Percentiles rank a stretch among this genome's conserved stretches.
These are phyloP conservation scores for Dolomedes plantarius DNA, from an alignment of 2,888 invertebrate species.

Conservation along the genomic window DNA sequence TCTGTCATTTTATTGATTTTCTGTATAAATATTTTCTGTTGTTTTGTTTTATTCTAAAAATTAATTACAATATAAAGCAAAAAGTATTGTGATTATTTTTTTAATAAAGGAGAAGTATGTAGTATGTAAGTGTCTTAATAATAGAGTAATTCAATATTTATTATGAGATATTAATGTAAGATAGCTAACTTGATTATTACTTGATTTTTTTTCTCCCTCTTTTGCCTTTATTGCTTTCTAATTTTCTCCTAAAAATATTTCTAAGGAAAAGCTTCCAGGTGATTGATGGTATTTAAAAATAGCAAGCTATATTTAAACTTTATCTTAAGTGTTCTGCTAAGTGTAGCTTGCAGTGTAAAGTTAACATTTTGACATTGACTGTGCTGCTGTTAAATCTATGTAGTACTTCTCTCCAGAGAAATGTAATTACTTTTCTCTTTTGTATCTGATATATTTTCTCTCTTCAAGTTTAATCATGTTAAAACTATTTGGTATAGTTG, in stretches of 20 bases:
- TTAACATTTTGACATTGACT: constrained; percentile 60
- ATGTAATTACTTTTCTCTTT: background rate
- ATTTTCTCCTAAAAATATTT: constrained; percentile 29
- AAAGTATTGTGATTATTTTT: too few species aligned
- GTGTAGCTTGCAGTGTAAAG: constrained; percentile 44
- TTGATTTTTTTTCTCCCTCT: background rate
- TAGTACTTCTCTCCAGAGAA: background rate
- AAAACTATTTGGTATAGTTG: background rate
- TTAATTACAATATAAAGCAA: too few species aligned
- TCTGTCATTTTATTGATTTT: too few species aligned
- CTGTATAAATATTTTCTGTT: too few species aligned
- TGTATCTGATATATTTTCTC: background rate
- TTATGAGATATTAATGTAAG: too few species aligned
- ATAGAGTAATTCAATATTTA: too few species aligned
- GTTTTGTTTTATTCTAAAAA: too few species aligned
- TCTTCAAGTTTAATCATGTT: too few species aligned
- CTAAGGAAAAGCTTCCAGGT: constrained; percentile 37
- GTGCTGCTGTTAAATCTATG: constrained; percentile 11
- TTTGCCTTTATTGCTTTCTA: background rate
- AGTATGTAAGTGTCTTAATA: too few species aligned
- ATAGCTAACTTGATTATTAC: background rate
- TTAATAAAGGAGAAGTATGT: too few species aligned
- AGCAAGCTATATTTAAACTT: constrained; percentile 62
- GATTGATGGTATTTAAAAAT: constrained; percentile 64
- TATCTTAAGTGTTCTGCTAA: constrained; percentile 63